Base-by-base conservation (phyloP, 2,888 invertebrate genomes). In the Pomacea canaliculata region DNA sequence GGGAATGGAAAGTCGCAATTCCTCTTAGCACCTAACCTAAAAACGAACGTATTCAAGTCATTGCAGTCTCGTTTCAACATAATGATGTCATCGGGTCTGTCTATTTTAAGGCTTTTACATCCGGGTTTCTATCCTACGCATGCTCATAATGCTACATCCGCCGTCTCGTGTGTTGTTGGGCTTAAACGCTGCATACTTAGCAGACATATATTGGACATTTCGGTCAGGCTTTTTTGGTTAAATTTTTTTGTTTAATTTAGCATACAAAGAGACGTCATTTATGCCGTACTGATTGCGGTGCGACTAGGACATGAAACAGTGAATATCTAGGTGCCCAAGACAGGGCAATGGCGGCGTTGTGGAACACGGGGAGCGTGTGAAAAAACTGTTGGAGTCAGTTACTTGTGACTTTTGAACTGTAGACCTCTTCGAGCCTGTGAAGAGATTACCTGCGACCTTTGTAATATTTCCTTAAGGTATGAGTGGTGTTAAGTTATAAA, bases 161-260 rank as follows among this genome's bases (percentile, higher is more conserved):
- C 73, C 80, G 78, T 79, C 77, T 82, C 79, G 76, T 81, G 80
- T 80, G 70, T 78, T 80, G 79, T 78, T 78, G 80, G 68, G 73
- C 68, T 77, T 80, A 78, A 78, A 78, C 76, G 76, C 72, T 75
- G 62, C 72, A 73, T 73, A 67, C 65, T 56, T 51, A 67, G 46
- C 67, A 67, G 73, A 67, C 56, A 16, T 56, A 56, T 56, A 56
- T 56, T 56, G 51, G 51, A 56, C 51, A 56, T 10, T 56, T 56
- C 51, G 51, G 51, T 56, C 16, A 13, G 51, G 51, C 8, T 56
- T 56, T 56, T 56, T 56, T 56, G 51, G 51, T n/a, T n/a, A 18
- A 27, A 65, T 65, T 65, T 65, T 65, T n/a, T 27, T 10, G 10
- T n/a, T 65, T 16, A 65, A 16, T n/a, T 27, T 2, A 12, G 10